Conservation (phyloP, 2,113 vertebrate species). For the Thalassarche chlororhynchos region DNA sequence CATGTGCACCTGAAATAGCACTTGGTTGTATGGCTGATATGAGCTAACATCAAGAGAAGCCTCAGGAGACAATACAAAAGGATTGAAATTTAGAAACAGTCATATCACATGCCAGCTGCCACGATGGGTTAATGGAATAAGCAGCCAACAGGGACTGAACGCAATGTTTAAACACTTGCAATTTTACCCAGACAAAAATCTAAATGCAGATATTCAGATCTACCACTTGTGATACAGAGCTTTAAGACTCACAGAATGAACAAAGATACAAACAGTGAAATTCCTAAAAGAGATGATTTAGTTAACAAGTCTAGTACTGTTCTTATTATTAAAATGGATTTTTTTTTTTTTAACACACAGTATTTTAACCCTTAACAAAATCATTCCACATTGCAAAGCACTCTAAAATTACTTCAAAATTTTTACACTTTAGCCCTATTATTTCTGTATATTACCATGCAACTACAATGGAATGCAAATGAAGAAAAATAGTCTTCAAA, state of each 20-base stretch:
- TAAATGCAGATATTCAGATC: not conserved
- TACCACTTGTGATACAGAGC: not conserved
- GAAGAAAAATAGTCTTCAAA: not conserved
- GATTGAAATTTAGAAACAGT: not conserved
- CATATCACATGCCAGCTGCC: not conserved
- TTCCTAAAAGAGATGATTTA: not conserved
- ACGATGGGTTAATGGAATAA: rapidly evolving
- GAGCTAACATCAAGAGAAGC: not conserved
- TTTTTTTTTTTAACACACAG: not conserved
- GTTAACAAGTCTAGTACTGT: not conserved
- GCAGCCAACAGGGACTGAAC: not conserved
- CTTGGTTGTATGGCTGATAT: not conserved
- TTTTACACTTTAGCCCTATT: not conserved
- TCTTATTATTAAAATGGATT: not conserved
- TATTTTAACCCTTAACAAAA: not conserved
- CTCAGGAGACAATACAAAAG: not conserved
- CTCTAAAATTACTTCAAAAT: not conserved
- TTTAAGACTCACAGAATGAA: not conserved
- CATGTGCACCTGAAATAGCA: not conserved
- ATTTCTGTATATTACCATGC: not conserved
- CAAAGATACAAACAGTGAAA: not conserved
- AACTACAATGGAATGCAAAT: not conserved
- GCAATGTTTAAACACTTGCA: not conserved
- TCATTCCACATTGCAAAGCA: not conserved
- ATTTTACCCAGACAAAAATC: not conserved